Percentiles rank a stretch among this genome's conserved stretches.
These are phyloP conservation scores for Leptoclinus maculatus DNA, from an alignment of 2,797 vertebrate genomes.

Conservation along the genomic window DNA sequence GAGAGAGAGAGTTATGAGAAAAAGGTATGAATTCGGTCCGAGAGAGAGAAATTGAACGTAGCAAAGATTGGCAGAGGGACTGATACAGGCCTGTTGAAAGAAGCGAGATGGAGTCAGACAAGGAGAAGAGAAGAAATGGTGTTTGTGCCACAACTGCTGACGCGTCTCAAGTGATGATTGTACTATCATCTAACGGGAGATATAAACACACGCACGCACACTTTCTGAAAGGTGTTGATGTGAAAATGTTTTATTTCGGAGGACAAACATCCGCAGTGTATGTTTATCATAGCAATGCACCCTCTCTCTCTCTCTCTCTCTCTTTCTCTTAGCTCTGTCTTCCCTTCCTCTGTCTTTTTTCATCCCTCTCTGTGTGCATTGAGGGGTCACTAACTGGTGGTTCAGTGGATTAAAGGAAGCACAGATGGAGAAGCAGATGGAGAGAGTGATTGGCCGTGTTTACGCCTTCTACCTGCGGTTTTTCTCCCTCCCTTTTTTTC, in stretches of 20 bases:
- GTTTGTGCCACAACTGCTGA: slow-evolving; percentile 71
- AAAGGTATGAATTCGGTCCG: slow-evolving; percentile 53
- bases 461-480: slow-evolving; percentile 85
- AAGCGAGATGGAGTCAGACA: slow-evolving; percentile 74
- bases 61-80: slow-evolving; percentile 60
- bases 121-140: slow-evolving; percentile 70
- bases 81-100: slow-evolving; percentile 71
- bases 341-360: slow-evolving; percentile 47
- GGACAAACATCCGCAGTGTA: slow-evolving; percentile 56
- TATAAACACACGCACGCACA: slow-evolving; percentile 32
- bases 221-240: slow-evolving; percentile 60
- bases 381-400: slow-evolving; percentile 83
- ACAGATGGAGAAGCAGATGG: slow-evolving; percentile 89
- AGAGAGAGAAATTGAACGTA: slow-evolving; percentile 61
- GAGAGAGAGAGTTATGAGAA: slow-evolving; percentile 46
- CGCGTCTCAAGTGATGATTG: slow-evolving; percentile 72
- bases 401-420: slow-evolving; percentile 85
- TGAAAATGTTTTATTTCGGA: slow-evolving; percentile 65
- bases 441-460: slow-evolving; percentile 85
- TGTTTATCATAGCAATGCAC: slow-evolving; percentile 51
- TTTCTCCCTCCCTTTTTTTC: slow-evolving; percentile 61
- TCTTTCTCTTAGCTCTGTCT: slow-evolving; percentile 7
- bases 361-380: slow-evolving; percentile 72
- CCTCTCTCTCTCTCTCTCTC: not conserved
- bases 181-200: slow-evolving; percentile 70